Conservation (phyloP, 2,113 vertebrate species). For the Lonchura striata region DNA sequence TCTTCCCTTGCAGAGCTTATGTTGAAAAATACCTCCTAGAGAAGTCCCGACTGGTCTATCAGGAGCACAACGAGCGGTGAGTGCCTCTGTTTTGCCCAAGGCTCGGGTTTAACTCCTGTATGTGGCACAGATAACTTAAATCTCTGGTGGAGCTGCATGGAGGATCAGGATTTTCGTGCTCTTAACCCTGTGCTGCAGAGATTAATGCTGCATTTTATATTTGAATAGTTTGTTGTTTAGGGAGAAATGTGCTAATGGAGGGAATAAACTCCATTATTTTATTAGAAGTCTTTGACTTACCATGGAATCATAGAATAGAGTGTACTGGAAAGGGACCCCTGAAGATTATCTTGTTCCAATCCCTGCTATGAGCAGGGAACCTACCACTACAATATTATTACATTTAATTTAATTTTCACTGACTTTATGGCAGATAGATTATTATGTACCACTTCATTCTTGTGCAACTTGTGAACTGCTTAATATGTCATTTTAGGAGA, state of each 20-base stretch:
- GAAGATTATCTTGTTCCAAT: background rate
- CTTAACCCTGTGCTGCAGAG: background rate
- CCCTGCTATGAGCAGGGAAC: background rate
- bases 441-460: background rate
- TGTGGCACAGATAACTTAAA: background rate
- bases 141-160: background rate
- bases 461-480: background rate
- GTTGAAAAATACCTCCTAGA: constrained; percentile 98
- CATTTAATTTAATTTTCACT: background rate
- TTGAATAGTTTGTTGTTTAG: background rate
- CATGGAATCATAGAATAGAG: too few relatives aligned
- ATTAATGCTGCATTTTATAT: background rate
- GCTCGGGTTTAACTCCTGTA: background rate
- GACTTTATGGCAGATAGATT: background rate
- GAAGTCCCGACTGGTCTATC: constrained; percentile 96
- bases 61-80: constrained; percentile 97
- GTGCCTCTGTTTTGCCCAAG: background rate
- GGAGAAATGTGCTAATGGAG: background rate
- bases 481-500: background rate
- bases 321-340: background rate
- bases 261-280: background rate
- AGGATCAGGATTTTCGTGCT: background rate
- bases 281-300: background rate
- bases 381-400: background rate
- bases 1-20: constrained; percentile 84